Evolutionary conservation across 1,140 invertebrate species (phyloP).

Genomic region (Pectinophora gossypiella): DNA sequence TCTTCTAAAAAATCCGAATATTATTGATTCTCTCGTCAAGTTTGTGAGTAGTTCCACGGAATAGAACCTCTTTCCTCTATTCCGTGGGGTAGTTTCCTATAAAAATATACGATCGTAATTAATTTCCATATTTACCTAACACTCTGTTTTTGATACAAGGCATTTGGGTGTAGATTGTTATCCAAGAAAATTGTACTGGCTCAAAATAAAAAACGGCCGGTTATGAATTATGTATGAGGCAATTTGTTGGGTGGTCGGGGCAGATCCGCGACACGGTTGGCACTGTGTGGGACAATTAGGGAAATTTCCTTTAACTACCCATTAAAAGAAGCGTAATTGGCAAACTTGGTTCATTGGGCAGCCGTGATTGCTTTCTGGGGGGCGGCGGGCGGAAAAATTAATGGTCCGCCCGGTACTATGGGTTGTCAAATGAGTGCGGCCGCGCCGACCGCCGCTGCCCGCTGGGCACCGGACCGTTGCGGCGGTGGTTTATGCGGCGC

Average conservation of each 20-base stretch:
- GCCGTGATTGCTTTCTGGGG: conserved; percentile 43
- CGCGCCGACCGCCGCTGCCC: no score
- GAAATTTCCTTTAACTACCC: conserved; percentile 41
- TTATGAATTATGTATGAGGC: conserved; percentile 19
- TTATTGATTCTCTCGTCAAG: no score
- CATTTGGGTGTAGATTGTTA: background rate
- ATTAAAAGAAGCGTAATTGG: conserved; percentile 49
- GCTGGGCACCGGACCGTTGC: no score
- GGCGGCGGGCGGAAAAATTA: conserved; percentile 38
- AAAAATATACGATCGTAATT: no score
- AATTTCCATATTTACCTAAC: no score
- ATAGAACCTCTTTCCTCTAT: no score
- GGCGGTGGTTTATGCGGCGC: no score
- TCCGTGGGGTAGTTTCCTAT: no score
- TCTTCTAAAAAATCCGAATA: no score
- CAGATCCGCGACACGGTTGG: conserved; percentile 12
- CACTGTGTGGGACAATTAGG: conserved; percentile 33
- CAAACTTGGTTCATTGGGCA: conserved; percentile 51
- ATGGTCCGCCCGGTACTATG: conserved; percentile 23
- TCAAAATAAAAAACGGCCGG: background rate
- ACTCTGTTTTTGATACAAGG: no score
- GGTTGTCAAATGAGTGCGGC: conserved; percentile 1
- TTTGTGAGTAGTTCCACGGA: no score
- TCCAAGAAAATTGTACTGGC: background rate
- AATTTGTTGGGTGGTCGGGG: background rate